phyloP scores from a whole-genome alignment of 2,797 vertebrate genomes.

The Echiichthys vipera region DNA sequence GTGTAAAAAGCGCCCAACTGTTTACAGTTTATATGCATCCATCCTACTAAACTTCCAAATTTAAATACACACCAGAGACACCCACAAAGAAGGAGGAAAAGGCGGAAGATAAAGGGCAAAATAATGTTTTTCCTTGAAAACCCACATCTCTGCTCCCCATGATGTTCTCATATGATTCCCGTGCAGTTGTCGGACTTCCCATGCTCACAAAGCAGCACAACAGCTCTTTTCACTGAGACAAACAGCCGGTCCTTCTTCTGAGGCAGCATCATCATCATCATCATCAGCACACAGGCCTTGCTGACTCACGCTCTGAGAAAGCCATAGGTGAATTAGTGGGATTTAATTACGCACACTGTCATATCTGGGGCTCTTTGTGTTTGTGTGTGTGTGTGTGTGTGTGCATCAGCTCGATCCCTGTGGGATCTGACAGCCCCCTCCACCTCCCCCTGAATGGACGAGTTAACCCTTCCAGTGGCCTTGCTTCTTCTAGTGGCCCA shows the following conservation, averaged over 20 bases:
- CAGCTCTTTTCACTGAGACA: constrained; percentile 50
- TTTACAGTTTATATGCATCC: constrained; percentile 42
- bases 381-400: neutral
- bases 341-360: constrained; percentile 59
- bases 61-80: constrained; percentile 20
- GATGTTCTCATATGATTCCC: constrained; percentile 58
- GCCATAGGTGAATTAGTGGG: constrained; percentile 47
- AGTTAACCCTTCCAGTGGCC: constrained; percentile 47
- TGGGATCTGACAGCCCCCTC: constrained; percentile 25
- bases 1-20: constrained; percentile 30
- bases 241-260: constrained; percentile 32
- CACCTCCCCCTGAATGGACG: neutral
- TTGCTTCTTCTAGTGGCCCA: constrained; percentile 58
- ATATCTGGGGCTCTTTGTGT: constrained; percentile 36
- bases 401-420: constrained; percentile 27
- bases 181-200: constrained; percentile 15
- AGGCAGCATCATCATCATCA: constrained; percentile 28
- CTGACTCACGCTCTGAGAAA: constrained; percentile 73
- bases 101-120: neutral
- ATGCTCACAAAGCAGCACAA: constrained; percentile 39
- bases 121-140: constrained; percentile 4
- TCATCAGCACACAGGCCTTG: constrained; percentile 52
- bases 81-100: neutral
- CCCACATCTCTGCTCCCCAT: constrained; percentile 9
- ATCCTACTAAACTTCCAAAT: constrained; percentile 42